Conservation (phyloP, 1,140 invertebrate species). For the Acromyrmex heyeri region DNA sequence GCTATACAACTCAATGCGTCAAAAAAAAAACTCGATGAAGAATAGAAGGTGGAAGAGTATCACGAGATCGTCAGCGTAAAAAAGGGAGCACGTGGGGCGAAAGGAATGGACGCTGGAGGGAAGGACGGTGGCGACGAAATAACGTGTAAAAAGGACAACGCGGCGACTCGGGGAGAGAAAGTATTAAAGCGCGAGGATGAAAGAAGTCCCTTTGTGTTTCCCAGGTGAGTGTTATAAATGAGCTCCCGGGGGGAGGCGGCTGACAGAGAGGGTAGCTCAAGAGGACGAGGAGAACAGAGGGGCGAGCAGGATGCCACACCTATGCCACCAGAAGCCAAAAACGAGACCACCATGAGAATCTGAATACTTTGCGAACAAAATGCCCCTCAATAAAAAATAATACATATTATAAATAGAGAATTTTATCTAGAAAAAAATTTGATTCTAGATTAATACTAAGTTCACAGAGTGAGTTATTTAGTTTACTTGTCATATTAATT, state of each 20-base stretch:
- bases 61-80: conserved; percentile 1
- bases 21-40: conserved; percentile 2
- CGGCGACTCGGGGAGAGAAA: conserved; percentile 68
- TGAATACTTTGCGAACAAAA: conserved; percentile 71
- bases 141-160: conserved; percentile 72
- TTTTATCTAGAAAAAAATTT: conserved; percentile 7
- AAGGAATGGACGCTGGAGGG: conserved; percentile 12
- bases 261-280: conserved; percentile 53
- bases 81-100: conserved; percentile 8
- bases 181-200: conserved; percentile 79
- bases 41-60: conserved; percentile 26
- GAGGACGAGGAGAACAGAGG: conserved; percentile 20
- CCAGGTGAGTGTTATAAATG: conserved; percentile 86
- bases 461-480: neutral
- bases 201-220: conserved; percentile 84
- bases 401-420: conserved; percentile 41
- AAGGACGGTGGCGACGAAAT: conserved; percentile 66
- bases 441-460: neutral
- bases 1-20: neutral
- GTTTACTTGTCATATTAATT: neutral
- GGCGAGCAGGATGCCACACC: conserved; percentile 75
- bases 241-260: conserved; percentile 75
- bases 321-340: conserved; percentile 81
- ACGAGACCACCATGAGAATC: conserved; percentile 80
- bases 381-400: conserved; percentile 73